A percentile compares a stretch with the other conserved stretches of the same genome.
These are phyloP conservation scores for Bombus confusus DNA, from an alignment of 1,140 invertebrate genomes.

Conservation along the genomic window DNA sequence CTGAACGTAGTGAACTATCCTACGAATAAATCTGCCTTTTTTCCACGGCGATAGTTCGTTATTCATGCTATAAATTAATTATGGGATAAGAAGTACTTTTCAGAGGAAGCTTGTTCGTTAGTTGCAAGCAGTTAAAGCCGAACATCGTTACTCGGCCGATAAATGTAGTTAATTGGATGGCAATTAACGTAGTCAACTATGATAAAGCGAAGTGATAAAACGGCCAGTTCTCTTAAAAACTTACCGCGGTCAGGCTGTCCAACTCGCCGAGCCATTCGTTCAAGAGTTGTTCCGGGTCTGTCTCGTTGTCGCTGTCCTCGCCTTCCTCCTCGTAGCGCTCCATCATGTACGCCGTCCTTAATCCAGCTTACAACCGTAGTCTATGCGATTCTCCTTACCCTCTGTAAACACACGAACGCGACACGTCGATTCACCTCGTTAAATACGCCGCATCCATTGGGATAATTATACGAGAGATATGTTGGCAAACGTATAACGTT, in stretches of 20 bases:
- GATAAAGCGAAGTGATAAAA: not conserved
- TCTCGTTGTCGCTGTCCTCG: constrained; percentile 83
- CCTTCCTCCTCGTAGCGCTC: constrained; percentile 81
- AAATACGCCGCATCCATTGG: not conserved
- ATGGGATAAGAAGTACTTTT: too few species aligned
- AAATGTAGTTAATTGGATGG: not conserved
- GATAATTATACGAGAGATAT: not conserved
- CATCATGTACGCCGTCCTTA: constrained; percentile 67
- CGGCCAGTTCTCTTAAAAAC: constrained; percentile 67
- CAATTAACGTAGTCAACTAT: not conserved
- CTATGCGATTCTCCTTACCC: constrained; percentile 7
- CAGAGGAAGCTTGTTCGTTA: too few species aligned
- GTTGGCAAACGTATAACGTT: not conserved
- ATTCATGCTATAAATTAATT: too few species aligned
- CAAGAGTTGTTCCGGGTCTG: constrained; percentile 85
- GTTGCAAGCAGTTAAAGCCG: too few species aligned
- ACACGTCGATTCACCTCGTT: constrained; percentile 21
- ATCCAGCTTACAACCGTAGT: constrained; percentile 39
- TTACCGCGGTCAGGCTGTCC: constrained; percentile 86
- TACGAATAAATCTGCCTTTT: not conserved
- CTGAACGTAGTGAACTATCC: not conserved
- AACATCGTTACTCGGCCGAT: too few species aligned
- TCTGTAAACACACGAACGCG: constrained; percentile 30
- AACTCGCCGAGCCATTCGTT: constrained; percentile 87
- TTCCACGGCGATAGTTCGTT: too few species aligned